Percentiles rank a stretch among this genome's conserved stretches.
These are phyloP conservation scores for Phocoena sinus DNA, from an alignment of 2,113 vertebrate species.

Conservation along the genomic window DNA sequence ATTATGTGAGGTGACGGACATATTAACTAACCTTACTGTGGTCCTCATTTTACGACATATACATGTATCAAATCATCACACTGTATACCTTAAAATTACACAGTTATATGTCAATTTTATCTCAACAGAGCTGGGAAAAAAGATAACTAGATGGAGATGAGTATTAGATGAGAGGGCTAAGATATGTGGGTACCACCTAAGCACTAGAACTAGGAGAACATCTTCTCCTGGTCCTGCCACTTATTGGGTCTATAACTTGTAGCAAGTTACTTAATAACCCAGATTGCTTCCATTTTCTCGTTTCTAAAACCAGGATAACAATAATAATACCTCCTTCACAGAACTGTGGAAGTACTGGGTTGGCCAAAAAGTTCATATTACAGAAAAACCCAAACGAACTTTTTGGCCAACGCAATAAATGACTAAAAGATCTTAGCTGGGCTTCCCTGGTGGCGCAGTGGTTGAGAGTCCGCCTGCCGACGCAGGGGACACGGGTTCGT, in stretches of 20 bases:
- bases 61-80: neutral
- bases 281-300: neutral
- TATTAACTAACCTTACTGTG: neutral
- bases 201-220: neutral
- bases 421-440: neutral
- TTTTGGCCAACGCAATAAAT: too few relatives aligned
- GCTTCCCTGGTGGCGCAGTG: too few relatives aligned
- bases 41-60: neutral
- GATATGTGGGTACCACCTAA: neutral
- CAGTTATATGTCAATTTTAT: neutral
- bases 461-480: too few relatives aligned
- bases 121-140: neutral
- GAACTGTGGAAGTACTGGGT: neutral
- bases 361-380: too few relatives aligned
- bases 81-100: neutral
- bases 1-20: neutral
- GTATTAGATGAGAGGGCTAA: neutral
- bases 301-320: neutral
- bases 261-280: neutral
- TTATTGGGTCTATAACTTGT: neutral
- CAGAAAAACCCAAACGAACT: too few relatives aligned
- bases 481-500: too few relatives aligned
- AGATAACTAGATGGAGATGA: neutral
- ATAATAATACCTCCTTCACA: neutral
- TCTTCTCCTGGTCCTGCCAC: neutral